Evolutionary conservation across 2,113 vertebrate species (phyloP), one percentile per base, ranked within the genome.

Genomic region (Cranoglanis bouderius): DNA sequence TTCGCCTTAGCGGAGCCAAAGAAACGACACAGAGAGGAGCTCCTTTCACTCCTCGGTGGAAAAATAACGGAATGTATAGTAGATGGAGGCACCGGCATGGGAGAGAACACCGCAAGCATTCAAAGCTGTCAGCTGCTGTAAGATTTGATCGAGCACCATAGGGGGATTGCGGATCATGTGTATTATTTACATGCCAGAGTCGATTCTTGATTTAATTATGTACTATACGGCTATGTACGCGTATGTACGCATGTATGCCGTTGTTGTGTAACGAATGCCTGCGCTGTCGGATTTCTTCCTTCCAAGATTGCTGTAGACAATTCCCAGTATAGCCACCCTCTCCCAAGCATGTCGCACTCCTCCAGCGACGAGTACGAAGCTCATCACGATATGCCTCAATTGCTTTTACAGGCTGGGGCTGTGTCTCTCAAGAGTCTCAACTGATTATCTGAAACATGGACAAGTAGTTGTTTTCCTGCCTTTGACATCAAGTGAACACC

Each of bases 391-490:
- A 84, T 21, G 78, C 80, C 87, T 83, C 46, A 7, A 72, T 83
- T 88, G 81, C 65, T 84, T 74, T 84, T 61, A 75, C 51, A 84
- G 65, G 53, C 78, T n/a, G 49, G 16, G 32, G 35, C 81, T 35
- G 55, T 18, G 40, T 38, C 67, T 85, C 70, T 85, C 49, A 85
- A 40, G 61, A 82, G 86, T 67, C 86, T 82, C 49, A 82, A 72
- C 38, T 88, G 65, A 88, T 88, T 88, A 75, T 75, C 81, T 51
- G 40, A 88, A 84, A 88, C 65, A 88, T 75, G 81, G 81, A 88
- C 87, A 88, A 74, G 63, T 84, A 57, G 63, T 75, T 88, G 67
- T 84, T 88, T 88, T 88, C 81, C 67, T 72, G 38, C 53, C 80
- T 32, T 53, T 84, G 81, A 75, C 81, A 72, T 75, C 51, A n/a